phyloP scores from a whole-genome alignment of 2,888 invertebrate genomes.

The Melanostoma scalare region DNA sequence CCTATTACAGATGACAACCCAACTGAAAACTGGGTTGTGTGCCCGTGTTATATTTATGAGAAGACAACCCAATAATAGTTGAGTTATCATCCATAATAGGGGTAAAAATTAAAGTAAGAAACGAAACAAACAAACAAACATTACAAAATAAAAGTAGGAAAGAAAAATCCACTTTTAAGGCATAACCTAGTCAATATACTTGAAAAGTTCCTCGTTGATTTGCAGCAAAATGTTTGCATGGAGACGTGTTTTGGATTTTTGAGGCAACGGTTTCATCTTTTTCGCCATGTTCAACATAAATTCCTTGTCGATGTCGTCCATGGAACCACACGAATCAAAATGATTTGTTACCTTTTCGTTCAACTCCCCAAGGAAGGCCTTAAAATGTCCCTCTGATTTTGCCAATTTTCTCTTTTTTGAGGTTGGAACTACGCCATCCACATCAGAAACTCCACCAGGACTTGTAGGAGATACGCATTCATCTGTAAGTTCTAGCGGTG shows the following conservation, averaged over 20 bases:
- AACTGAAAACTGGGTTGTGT: too few species aligned
- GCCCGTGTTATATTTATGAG: too few species aligned
- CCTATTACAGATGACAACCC: too few species aligned
- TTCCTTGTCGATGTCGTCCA: conserved; percentile 13
- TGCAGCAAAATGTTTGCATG: conserved; percentile 3
- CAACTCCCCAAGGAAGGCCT: background rate
- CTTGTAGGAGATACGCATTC: too few species aligned
- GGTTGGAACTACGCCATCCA: background rate
- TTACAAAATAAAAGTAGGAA: background rate
- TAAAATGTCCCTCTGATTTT: background rate
- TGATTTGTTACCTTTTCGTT: background rate
- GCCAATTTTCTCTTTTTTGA: conserved; percentile 6
- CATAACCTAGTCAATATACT: background rate
- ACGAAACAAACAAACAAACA: too few species aligned
- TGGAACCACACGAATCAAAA: background rate
- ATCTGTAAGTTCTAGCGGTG: background rate
- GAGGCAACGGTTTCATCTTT: background rate
- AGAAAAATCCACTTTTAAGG: background rate
- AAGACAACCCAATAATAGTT: too few species aligned
- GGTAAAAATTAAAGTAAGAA: too few species aligned
- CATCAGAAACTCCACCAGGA: background rate
- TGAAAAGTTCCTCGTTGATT: background rate
- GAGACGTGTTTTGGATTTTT: background rate
- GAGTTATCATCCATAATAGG: too few species aligned
- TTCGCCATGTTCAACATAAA: conserved; percentile 18